Percentiles rank a stretch among this genome's conserved stretches.
Evolutionary conservation across 2,888 invertebrate genomes (phyloP).

Genomic region (Dysmachus trigonus): DNA sequence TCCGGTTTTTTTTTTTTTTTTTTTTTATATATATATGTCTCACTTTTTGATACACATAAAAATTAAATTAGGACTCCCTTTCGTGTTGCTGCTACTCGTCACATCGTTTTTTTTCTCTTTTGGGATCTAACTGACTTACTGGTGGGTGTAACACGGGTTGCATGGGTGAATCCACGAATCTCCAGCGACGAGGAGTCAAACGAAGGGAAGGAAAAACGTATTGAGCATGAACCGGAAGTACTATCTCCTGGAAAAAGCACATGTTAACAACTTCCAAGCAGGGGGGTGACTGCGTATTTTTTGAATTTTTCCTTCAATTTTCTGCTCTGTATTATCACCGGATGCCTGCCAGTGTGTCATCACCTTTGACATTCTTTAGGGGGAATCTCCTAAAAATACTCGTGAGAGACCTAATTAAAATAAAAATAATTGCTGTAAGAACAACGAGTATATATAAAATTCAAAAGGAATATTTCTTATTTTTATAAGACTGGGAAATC

Average conservation of each 20-base stretch:
- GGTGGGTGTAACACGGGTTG: neutral
- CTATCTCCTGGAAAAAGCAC: conserved; percentile 29
- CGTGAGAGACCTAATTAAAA: neutral
- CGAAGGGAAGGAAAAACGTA: neutral
- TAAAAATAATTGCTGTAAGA: neutral
- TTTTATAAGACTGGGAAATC: neutral
- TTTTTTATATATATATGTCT: too few species aligned
- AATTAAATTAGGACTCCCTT: neutral
- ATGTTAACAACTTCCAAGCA: conserved; percentile 16
- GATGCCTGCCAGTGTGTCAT: neutral
- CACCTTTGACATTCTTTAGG: neutral
- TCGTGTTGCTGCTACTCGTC: neutral
- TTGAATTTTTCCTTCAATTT: neutral
- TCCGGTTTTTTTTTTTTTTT: too few species aligned
- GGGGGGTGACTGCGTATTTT: neutral
- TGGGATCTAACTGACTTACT: neutral
- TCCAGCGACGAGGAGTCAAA: neutral
- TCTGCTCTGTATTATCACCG: neutral
- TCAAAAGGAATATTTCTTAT: neutral
- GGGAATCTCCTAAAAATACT: neutral
- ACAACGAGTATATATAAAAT: neutral
- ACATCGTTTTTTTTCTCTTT: neutral
- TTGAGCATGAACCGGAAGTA: conserved; percentile 32
- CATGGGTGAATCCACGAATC: neutral
- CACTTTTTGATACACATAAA: neutral